Evolutionary conservation across 2,888 invertebrate genomes (phyloP).

Genomic region (Neelides folsomi): DNA sequence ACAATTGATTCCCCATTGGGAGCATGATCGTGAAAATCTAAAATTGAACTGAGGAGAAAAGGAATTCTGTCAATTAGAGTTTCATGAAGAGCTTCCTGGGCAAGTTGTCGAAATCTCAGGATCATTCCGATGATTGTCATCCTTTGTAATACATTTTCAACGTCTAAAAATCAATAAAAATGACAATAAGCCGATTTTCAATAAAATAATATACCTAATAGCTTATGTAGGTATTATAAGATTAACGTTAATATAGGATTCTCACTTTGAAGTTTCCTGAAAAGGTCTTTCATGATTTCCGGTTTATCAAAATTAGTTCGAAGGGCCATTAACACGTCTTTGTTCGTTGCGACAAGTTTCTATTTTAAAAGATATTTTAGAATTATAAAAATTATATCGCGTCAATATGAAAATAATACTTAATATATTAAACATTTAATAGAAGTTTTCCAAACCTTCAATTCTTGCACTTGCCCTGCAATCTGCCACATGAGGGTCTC

Average conservation of each 20-base stretch:
- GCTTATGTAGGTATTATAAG: background rate
- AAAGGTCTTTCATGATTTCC: slow-evolving; percentile 93
- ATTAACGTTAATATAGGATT: slow-evolving; percentile 5
- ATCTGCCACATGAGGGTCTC: slow-evolving; percentile 98
- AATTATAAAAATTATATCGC: background rate
- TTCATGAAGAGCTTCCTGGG: slow-evolving; percentile 86
- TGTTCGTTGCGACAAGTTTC: slow-evolving; percentile 75
- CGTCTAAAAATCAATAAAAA: slow-evolving; percentile 43
- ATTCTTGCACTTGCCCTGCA: slow-evolving; percentile 90
- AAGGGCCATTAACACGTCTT: slow-evolving; percentile 76
- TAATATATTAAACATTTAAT: background rate
- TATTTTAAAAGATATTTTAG: slow-evolving; percentile 28
- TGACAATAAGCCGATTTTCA: background rate
- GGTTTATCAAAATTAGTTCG: slow-evolving; percentile 97
- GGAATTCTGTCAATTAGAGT: slow-evolving; percentile 88
- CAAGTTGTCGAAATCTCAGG: slow-evolving; percentile 81
- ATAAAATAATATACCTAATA: background rate
- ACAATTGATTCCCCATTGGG: slow-evolving; percentile 69
- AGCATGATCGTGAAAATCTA: slow-evolving; percentile 84
- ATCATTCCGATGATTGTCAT: slow-evolving; percentile 98
- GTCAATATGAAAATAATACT: background rate
- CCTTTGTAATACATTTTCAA: slow-evolving; percentile 87
- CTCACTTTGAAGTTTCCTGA: slow-evolving; percentile 61
- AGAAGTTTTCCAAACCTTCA: slow-evolving; percentile 46
- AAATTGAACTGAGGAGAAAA: slow-evolving; percentile 83